These are phyloP conservation scores for Leptopilina drosophilae DNA, from an alignment of 2,888 invertebrate species.

Conservation along the genomic window DNA sequence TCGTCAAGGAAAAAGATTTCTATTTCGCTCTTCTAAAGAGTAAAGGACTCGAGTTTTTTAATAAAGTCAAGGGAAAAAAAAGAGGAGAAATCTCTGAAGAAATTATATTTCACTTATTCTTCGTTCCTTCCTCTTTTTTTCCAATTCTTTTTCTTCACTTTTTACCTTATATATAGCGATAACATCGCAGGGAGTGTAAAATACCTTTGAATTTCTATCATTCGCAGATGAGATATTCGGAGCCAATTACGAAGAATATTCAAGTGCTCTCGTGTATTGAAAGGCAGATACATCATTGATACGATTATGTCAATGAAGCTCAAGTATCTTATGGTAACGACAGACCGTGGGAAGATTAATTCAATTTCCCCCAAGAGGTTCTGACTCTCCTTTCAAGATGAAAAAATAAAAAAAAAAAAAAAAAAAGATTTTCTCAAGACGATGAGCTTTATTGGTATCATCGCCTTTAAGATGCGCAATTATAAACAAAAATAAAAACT, in stretches of 20 bases:
- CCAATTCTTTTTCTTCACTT: too few species aligned
- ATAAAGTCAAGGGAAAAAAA: too few species aligned
- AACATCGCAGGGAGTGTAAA: too few species aligned
- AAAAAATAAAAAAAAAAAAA: too few species aligned
- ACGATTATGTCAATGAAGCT: slow-evolving; percentile 30
- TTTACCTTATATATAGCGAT: too few species aligned
- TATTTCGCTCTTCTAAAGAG: too few species aligned
- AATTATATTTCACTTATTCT: too few species aligned
- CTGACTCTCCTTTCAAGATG: background rate
- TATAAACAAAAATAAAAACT: background rate
- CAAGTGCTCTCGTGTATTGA: slow-evolving; percentile 1
- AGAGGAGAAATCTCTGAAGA: too few species aligned
- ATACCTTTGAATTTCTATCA: background rate
- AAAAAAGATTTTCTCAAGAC: background rate
- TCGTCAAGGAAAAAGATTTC: too few species aligned
- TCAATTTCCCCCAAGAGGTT: background rate
- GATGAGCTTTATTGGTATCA: background rate
- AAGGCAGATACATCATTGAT: background rate
- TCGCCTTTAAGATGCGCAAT: background rate
- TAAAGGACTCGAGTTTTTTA: too few species aligned
- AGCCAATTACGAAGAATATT: background rate
- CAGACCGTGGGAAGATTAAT: slow-evolving; percentile 10
- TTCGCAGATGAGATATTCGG: background rate
- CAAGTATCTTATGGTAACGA: background rate
- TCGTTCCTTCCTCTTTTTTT: too few species aligned